Conservation (phyloP, 2,888 invertebrate species). For the Pterostichus niger region DNA sequence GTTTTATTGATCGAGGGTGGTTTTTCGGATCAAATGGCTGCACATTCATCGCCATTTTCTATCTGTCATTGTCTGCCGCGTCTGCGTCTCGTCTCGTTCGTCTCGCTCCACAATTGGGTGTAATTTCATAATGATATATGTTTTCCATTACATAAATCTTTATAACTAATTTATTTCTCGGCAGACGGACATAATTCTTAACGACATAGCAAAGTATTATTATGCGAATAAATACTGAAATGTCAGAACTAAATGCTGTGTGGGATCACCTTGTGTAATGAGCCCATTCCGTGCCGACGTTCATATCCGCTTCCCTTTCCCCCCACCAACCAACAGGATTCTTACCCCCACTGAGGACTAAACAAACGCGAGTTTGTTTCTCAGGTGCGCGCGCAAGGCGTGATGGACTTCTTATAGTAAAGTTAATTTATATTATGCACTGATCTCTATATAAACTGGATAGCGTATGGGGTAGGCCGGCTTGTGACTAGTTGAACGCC, state of each 20-base stretch:
- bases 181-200: constrained; percentile 73
- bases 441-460: too few relatives aligned
- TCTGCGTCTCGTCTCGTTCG: constrained; percentile 6
- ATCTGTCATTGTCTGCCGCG: constrained; percentile 75
- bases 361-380: constrained; percentile 61
- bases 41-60: constrained; percentile 71
- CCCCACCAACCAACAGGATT: background rate
- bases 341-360: constrained; percentile 20
- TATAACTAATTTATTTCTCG: constrained; percentile 75
- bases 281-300: constrained; percentile 74
- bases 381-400: constrained; percentile 64
- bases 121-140: constrained; percentile 76
- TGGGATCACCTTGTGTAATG: constrained; percentile 73
- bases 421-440: too few relatives aligned
- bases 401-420: too few relatives aligned
- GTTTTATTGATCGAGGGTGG: background rate
- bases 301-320: constrained; percentile 69
- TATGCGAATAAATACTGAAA: constrained; percentile 85
- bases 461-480: too few relatives aligned
- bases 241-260: constrained; percentile 82
- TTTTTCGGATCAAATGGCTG: constrained; percentile 66
- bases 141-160: constrained; percentile 77
- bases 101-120: constrained; percentile 72
- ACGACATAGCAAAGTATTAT: constrained; percentile 78
- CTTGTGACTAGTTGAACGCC: too few relatives aligned